Evolutionary conservation across 1,140 invertebrate species (phyloP).

Genomic region (Euwallacea fornicatus): DNA sequence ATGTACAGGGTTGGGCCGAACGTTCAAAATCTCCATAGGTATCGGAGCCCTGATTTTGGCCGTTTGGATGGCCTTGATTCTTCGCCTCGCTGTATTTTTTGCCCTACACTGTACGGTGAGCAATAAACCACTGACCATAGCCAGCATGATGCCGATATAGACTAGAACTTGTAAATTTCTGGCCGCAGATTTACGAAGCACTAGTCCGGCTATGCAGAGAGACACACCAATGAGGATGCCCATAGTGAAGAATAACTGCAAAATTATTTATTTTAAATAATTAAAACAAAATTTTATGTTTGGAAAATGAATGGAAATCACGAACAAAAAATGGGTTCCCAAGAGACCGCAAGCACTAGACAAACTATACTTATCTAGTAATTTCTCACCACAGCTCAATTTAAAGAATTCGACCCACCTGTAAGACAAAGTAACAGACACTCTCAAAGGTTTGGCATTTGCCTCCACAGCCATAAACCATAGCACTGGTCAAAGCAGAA

Average conservation of each 20-base stretch:
- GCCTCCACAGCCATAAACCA: conserved; percentile 64
- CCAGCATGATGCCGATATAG: conserved; percentile 63
- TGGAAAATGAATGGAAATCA: no score
- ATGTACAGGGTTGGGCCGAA: conserved; percentile 32
- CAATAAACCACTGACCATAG: conserved; percentile 61
- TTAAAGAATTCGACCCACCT: conserved; percentile 51
- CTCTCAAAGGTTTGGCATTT: conserved; percentile 67
- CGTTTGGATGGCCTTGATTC: conserved; percentile 46
- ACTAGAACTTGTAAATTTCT: conserved; percentile 64
- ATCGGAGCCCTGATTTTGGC: conserved; percentile 47
- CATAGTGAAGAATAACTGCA: conserved; percentile 64
- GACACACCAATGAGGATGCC: conserved; percentile 64
- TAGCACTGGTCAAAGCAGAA: conserved; percentile 48
- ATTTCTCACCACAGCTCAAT: no score
- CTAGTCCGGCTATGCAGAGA: conserved; percentile 62
- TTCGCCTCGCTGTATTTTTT: conserved; percentile 57
- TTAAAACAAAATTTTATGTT: no score
- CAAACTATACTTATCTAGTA: no score
- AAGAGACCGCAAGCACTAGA: no score
- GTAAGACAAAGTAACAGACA: conserved; percentile 66
- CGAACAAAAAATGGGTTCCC: no score
- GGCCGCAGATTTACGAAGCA: conserved; percentile 60
- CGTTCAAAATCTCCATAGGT: conserved; percentile 43
- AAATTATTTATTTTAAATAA: conserved; percentile 30
- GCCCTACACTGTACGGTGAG: conserved; percentile 65